Evolutionary conservation across 1,140 invertebrate species (phyloP), one percentile per base, ranked within the genome.

Genomic region (Grapholita molesta): DNA sequence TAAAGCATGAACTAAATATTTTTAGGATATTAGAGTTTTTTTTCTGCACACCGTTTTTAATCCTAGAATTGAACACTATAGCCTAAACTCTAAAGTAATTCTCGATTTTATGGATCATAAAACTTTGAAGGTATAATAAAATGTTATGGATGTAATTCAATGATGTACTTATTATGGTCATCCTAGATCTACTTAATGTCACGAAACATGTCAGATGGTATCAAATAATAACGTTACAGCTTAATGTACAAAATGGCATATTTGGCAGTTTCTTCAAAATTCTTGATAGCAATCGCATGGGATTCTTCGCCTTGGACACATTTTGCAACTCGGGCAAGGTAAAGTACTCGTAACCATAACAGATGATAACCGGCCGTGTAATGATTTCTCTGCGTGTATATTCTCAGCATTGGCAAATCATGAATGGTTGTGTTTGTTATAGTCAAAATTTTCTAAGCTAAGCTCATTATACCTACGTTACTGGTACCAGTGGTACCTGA

Each of bases 251-350:
- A 61, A 61, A 28, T 25, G 0, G 55, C 55, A 15, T 61, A 61
- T 61, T 61, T 28, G 55, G 55, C 23, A 8, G 25, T 61, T n/a
- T 61, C 25, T 30, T 61, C 55, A 28, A 21, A 28, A 55, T 61
- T 61, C 55, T 61, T 61, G 55, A 28, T 28, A 15, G 25, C 7
- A 32, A 61, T 32, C 55, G 55, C 8, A 25, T 61, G 55, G 55
- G 28, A 61, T 61, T 25, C 55, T 25, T 15, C 6, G 55, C 15
- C 55, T 28, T 61, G 28, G 55, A 25, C 55, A 61, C 28, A 61
- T 61, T 61, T 55, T 15, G 53, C 53, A 55, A 55, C 53, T 55
- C 53, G 53, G n/a, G 53, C 53, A 55, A 55, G 53, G 52, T 8
- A 23, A 53, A 12, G 6, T n/a, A n/a, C n/a, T n/a, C n/a, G 35